These are phyloP conservation scores for Hoplostethus atlanticus DNA, from an alignment of 2,797 vertebrate genomes.

Conservation along the genomic window DNA sequence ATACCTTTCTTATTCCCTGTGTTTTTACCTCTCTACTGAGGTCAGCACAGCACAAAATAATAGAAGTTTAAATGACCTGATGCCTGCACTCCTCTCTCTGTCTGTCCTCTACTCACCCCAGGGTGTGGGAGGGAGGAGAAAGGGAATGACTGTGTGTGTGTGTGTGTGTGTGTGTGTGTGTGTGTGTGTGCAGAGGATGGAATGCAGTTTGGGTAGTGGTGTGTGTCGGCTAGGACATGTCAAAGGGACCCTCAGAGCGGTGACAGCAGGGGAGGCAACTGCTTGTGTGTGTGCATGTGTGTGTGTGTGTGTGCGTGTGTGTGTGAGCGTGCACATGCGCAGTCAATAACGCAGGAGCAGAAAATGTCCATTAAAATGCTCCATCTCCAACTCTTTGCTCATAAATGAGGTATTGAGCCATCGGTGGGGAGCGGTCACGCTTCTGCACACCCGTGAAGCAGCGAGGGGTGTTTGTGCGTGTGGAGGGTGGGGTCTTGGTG, in stretches of 20 bases:
- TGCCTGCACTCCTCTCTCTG: background rate
- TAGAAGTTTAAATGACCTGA: conserved; percentile 43
- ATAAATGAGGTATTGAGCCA: conserved; percentile 82
- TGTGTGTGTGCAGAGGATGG: conserved; percentile 30
- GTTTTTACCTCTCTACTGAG: conserved; percentile 20
- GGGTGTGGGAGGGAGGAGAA: conserved; percentile 12
- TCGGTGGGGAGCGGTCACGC: conserved; percentile 67
- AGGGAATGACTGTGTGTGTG: conserved; percentile 2
- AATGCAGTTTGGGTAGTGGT: conserved; percentile 58
- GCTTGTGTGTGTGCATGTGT: conserved; percentile 33
- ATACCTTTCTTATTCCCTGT: background rate
- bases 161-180: conserved; percentile 27
- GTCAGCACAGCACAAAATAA: conserved; percentile 38
- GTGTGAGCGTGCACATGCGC: background rate
- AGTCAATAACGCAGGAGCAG: conserved; percentile 66
- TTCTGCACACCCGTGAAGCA: conserved; percentile 58
- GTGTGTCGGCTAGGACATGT: conserved; percentile 61
- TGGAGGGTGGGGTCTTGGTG: conserved; percentile 46
- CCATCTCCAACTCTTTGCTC: conserved; percentile 60
- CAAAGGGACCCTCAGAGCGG: conserved; percentile 50
- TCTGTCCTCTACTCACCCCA: conserved; percentile 27
- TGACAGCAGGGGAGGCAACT: conserved; percentile 43
- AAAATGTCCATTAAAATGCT: conserved; percentile 76
- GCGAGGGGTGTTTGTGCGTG: conserved; percentile 26
- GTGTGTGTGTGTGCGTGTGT: conserved; percentile 30